Evolutionary conservation across 2,797 vertebrate species (phyloP).

Genomic region (Trachops cirrhosus): DNA sequence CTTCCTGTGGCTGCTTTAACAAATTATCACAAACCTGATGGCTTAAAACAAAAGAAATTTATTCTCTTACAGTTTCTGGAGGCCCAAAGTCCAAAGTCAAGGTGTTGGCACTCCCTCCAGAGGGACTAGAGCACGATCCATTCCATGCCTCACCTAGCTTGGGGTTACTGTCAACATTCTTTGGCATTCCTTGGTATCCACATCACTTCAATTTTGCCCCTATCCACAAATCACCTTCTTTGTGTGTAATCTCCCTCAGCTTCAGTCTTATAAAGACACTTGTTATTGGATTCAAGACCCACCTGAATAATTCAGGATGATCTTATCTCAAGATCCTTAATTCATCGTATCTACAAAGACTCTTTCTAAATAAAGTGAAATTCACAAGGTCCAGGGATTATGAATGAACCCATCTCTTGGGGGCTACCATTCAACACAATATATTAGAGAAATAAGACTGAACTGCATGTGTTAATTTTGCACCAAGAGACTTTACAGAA

Average conservation of each 20-base stretch:
- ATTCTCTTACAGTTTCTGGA: background rate
- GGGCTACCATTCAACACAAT: background rate
- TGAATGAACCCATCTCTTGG: background rate
- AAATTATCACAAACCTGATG: background rate
- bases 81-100: background rate
- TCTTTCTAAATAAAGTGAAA: background rate
- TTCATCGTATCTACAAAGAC: background rate
- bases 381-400: background rate
- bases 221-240: background rate
- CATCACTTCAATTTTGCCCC: background rate
- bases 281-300: background rate
- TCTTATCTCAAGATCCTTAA: background rate
- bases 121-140: background rate
- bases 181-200: background rate
- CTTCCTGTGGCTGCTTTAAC: background rate
- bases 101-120: background rate
- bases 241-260: background rate
- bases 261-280: background rate
- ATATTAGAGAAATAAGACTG: background rate
- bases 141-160: background rate
- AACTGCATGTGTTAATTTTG: background rate
- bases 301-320: background rate
- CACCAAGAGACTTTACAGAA: background rate
- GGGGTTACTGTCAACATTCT: background rate
- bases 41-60: background rate